phyloP scores from a whole-genome alignment of 2,797 vertebrate species.

The Myotis planiceps region DNA sequence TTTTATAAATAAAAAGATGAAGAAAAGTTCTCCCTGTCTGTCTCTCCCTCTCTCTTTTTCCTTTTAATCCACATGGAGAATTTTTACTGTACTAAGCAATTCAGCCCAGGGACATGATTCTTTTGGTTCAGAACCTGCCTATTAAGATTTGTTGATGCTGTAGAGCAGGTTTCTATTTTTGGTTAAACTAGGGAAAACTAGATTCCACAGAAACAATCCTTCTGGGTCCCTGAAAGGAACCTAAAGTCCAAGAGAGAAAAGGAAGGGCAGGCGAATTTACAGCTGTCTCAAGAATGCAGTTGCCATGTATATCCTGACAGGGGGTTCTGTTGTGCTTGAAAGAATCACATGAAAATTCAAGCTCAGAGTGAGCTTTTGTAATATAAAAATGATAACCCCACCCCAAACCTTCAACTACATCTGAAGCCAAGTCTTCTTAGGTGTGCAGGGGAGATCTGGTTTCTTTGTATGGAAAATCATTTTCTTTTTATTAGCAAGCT shows the following conservation, averaged over 20 bases:
- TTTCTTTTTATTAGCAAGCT: conserved; percentile 58
- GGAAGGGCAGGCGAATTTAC: neutral
- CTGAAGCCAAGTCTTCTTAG: conserved; percentile 14
- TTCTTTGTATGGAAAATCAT: conserved; percentile 60
- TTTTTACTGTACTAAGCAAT: conserved; percentile 63
- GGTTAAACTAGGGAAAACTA: neutral
- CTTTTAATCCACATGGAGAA: conserved; percentile 36
- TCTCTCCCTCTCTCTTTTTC: neutral
- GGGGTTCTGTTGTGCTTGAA: conserved; percentile 55
- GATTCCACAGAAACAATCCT: neutral
- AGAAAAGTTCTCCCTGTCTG: neutral
- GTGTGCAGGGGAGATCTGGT: conserved; percentile 1
- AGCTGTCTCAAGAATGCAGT: neutral
- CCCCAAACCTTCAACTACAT: neutral
- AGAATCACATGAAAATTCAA: conserved; percentile 24
- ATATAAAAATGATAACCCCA: conserved; percentile 19
- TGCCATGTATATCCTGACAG: neutral
- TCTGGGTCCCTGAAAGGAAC: neutral
- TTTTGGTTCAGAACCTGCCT: neutral
- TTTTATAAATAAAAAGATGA: conserved; percentile 62
- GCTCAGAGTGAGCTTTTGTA: conserved; percentile 25
- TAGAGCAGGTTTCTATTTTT: neutral
- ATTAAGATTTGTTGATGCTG: neutral
- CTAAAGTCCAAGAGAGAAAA: conserved; percentile 6
- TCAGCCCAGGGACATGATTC: conserved; percentile 45